Evolutionary conservation across 2,888 invertebrate genomes (phyloP), one percentile per base, ranked within the genome.

Genomic region (Hyposoter dolosus): DNA sequence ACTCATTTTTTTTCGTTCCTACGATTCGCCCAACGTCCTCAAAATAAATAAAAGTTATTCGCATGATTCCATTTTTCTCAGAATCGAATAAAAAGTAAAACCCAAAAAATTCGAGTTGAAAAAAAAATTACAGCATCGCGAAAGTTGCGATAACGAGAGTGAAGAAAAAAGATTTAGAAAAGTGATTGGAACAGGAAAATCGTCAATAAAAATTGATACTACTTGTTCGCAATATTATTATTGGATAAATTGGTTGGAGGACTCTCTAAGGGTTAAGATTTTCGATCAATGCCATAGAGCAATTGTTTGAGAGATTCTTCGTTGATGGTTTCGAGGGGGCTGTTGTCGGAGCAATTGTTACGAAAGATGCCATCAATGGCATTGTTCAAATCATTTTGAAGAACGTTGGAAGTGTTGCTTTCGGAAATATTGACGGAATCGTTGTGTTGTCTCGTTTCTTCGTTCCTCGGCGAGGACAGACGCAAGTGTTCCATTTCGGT

Each of bases 401-500:
- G 85, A 50, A 76, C 63, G 28, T 74, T 79, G 28, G 88, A 76
- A 28, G 60, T 63, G n/a, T 83, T 63, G 0, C 53, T 84, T 35
- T 82, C 74, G 69, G 40, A 79, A 65, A 60, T 86, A 12, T 86
- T 78, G 12, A 17, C 45, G 3, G 53, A 15, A 1, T 82, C 78
- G 53, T 71, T 82, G 32, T 56, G 77, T 60, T 56, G 77, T 60
- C 87, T 88, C 50, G 90, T 88, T 19, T 88, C 85, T 17, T 84
- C 84, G 79, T 82, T 86, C 74, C 72, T 83, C 9, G 93, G 92
- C 3, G 93, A 92, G 23, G 96, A 95, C 72, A 96, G 94, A 88
- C 95, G 95, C 88, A 96, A 94, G 88, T 96, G 96, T 93, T 96
- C 95, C 86, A 97, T 94, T 88, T 96, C 96, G 90, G 96, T 95